Base-by-base conservation (phyloP, 2,888 invertebrate genomes). In the Drosophila monieri region DNA sequence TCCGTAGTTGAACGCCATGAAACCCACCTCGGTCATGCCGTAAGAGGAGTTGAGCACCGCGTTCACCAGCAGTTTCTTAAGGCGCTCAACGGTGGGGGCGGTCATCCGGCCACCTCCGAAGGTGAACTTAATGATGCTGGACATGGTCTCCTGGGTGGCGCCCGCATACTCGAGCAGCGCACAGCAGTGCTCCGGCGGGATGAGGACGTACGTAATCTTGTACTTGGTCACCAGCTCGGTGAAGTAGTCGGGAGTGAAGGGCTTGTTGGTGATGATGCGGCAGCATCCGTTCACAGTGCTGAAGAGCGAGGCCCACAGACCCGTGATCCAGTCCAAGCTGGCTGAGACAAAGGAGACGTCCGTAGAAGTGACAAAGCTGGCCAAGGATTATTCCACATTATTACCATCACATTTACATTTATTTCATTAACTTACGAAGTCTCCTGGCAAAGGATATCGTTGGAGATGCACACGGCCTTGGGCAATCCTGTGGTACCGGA, bases 401-500 rank as follows among this genome's bases (percentile, higher is more conserved):
- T 6, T 8, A 8, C 18, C 9, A 9, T 14, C 6, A 14, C 3
- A 6, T 10, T 14, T 51, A 53, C 41, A 9, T 4, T 3, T 8
- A 8, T 41, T 18, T 18, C 3, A 10, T 3, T 6, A 37, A 60
- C 73, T 66, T 57, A 72, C 73, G 46, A 2, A 9, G 53, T 73
- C 35, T 60, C 59, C 1, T 66, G 58, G 21, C 8, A 30, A 3
- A 78, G 23, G 30, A 75, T 68, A 35, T 72, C 35, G 44, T 81
- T 80, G 9, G 78, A 69, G 8, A 88, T 43, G 25, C 75, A 74
- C 30, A 88, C 80, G 32, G 84, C 85, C 59, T 89, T 89, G 6
- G 87, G 81, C 23, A 78, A 15, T 14, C 88, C 86, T 0, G 84
- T 87, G 14, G 89, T 83, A 4, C 89, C 89, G 0, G 88, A 88